Evolutionary conservation across 2,797 vertebrate genomes (phyloP).

Genomic region (Trachurus trachurus): DNA sequence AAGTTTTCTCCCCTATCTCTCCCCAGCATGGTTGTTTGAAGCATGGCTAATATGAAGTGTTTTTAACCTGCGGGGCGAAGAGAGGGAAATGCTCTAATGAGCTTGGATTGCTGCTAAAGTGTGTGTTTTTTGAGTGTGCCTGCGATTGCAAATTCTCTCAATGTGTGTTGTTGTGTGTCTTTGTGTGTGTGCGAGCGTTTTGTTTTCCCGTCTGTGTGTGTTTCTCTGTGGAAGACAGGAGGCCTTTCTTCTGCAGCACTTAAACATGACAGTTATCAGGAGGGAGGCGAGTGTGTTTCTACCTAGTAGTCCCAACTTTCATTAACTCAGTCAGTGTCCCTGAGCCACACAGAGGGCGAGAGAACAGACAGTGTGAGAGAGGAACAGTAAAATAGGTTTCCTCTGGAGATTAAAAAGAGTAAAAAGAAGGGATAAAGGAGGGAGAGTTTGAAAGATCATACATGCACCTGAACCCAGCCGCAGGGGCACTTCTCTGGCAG

Average conservation of each 20-base stretch:
- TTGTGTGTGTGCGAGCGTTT: slow-evolving; percentile 17
- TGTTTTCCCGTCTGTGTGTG: slow-evolving; percentile 7
- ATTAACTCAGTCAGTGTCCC: slow-evolving; percentile 50
- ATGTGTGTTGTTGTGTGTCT: slow-evolving; percentile 15
- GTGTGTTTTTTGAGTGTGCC: slow-evolving; percentile 41
- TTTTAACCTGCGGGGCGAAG: slow-evolving; percentile 70
- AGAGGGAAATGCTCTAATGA: slow-evolving; percentile 67
- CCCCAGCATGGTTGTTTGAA: slow-evolving; percentile 56
- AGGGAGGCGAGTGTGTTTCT: slow-evolving; percentile 37
- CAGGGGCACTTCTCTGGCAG: slow-evolving; percentile 59
- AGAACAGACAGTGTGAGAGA: neutral
- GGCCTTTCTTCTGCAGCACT: slow-evolving; percentile 30
- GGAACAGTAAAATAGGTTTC: neutral
- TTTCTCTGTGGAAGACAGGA: slow-evolving; percentile 22
- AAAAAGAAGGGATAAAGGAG: slow-evolving; percentile 28
- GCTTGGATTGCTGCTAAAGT: slow-evolving; percentile 58
- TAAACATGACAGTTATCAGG: slow-evolving; percentile 34
- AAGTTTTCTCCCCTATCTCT: slow-evolving; percentile 43
- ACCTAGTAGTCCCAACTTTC: slow-evolving; percentile 46
- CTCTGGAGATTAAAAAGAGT: neutral
- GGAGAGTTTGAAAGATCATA: slow-evolving; percentile 29
- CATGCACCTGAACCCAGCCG: slow-evolving; percentile 67
- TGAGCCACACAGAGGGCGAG: slow-evolving; percentile 16
- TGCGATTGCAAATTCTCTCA: neutral
- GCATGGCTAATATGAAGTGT: slow-evolving; percentile 61